Evolutionary conservation across 2,888 invertebrate species (phyloP).

Genomic region (Brassicogethes aeneus): DNA sequence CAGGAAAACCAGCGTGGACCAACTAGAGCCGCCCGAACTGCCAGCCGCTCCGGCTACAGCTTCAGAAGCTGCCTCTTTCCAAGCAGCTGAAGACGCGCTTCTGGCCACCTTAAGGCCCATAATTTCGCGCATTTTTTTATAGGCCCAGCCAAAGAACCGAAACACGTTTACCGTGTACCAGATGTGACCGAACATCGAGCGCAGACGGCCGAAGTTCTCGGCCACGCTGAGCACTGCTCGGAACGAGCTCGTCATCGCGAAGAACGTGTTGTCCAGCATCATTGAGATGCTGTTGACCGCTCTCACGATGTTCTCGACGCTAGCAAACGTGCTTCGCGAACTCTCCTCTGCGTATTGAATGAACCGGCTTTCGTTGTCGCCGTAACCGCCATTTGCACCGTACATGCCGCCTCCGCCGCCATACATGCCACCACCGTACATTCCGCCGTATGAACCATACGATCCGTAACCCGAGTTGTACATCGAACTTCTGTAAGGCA

Average conservation of each 20-base stretch:
- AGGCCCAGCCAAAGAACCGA: constrained; percentile 68
- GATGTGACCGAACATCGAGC: constrained; percentile 75
- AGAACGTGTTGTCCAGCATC: constrained; percentile 95
- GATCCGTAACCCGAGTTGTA: constrained; percentile 29
- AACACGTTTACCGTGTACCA: constrained; percentile 82
- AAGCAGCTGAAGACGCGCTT: constrained; percentile 32
- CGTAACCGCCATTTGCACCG: constrained; percentile 20
- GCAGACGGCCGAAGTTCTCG: constrained; percentile 82
- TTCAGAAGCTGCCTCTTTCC: constrained; percentile 40
- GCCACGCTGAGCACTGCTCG: constrained; percentile 88
- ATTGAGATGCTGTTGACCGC: constrained; percentile 90
- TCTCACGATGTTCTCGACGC: constrained; percentile 75
- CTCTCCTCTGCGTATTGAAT: constrained; percentile 85
- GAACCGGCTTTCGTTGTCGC: constrained; percentile 63
- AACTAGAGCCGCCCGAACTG: constrained; percentile 46
- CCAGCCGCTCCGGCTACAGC: constrained; percentile 32
- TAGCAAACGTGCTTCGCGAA: constrained; percentile 87
- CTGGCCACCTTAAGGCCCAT: constrained; percentile 48
- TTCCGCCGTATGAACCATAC: constrained; percentile 29
- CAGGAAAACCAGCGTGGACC: constrained; percentile 87
- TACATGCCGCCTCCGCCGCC: constrained; percentile 40
- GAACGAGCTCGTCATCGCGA: constrained; percentile 91
- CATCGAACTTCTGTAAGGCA: constrained; percentile 24
- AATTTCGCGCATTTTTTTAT: constrained; percentile 61
- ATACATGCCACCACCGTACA: constrained; percentile 9